Evolutionary conservation across 2,113 vertebrate species (phyloP).

Genomic region (Cebidichthys violaceus): DNA sequence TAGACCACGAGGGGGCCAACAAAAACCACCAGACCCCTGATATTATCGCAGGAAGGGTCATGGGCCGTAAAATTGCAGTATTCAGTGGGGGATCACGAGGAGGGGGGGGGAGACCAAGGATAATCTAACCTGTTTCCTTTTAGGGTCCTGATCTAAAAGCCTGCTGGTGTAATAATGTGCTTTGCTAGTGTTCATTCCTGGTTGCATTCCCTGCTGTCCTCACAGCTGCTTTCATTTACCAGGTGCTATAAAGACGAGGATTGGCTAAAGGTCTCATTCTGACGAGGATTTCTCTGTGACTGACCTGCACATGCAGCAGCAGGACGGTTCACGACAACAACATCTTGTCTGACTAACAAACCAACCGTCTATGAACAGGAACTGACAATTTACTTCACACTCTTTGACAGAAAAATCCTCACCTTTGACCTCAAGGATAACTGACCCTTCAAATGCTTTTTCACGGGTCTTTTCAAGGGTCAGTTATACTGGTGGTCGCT

Average conservation of each 20-base stretch:
- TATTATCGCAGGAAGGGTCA: constrained; percentile 54
- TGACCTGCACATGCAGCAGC: constrained; percentile 26
- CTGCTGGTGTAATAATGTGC: constrained; percentile 57
- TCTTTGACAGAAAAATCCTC: constrained; percentile 30
- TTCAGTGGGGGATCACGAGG: constrained; percentile 33
- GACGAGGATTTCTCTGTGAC: constrained; percentile 26
- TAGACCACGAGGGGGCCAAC: constrained; percentile 42
- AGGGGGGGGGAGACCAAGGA: not conserved
- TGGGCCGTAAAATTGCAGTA: constrained; percentile 59
- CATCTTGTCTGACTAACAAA: constrained; percentile 32
- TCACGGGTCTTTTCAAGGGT: not conserved
- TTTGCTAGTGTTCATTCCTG: constrained; percentile 47
- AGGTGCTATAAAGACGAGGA: constrained; percentile 58
- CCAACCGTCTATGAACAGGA: constrained; percentile 33
- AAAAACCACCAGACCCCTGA: constrained; percentile 58
- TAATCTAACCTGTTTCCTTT: constrained; percentile 59
- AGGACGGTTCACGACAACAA: constrained; percentile 6
- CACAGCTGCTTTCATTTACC: constrained; percentile 77
- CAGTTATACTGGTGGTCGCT: not conserved
- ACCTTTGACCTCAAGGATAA: constrained; percentile 43
- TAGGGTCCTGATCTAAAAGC: constrained; percentile 53
- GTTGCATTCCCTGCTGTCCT: constrained; percentile 49
- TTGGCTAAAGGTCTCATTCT: constrained; percentile 35
- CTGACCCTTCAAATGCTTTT: constrained; percentile 23
- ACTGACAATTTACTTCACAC: constrained; percentile 55